Conservation (phyloP, 2,888 invertebrate genomes). For the Synergus gifuensis region DNA sequence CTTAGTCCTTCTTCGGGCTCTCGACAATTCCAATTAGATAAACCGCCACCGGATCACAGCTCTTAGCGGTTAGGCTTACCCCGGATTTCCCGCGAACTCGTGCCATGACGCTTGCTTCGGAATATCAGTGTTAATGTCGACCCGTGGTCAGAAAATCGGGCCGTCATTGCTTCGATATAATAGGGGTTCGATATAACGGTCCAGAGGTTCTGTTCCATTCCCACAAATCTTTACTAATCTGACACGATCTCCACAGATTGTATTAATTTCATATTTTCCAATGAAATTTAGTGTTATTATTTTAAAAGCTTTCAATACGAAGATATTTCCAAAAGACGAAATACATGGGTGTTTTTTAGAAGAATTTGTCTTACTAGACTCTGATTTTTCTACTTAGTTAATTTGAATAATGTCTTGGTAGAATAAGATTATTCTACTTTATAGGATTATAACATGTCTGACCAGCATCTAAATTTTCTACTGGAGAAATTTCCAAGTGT, state of each 20-base stretch:
- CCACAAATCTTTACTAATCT: neutral
- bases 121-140: slow-evolving; percentile 59
- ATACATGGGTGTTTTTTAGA: too few relatives aligned
- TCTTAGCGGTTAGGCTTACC: slow-evolving; percentile 70
- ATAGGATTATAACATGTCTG: too few relatives aligned
- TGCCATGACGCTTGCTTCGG: slow-evolving; percentile 46
- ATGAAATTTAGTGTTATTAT: neutral
- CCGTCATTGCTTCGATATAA: slow-evolving; percentile 4
- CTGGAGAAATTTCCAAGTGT: too few relatives aligned
- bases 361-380: too few relatives aligned
- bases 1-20: slow-evolving; percentile 62
- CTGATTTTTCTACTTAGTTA: too few relatives aligned
- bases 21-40: slow-evolving; percentile 77
- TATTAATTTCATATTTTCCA: neutral
- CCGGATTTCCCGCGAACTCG: slow-evolving; percentile 56
- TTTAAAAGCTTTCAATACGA: too few relatives aligned
- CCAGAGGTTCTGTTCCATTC: neutral
- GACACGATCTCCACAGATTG: neutral
- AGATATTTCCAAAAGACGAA: too few relatives aligned
- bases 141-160: slow-evolving; percentile 45
- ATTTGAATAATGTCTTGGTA: too few relatives aligned
- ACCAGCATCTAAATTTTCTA: too few relatives aligned
- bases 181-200: neutral
- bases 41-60: slow-evolving; percentile 74
- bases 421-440: too few relatives aligned